Conservation (phyloP, 2,888 invertebrate species). For the Chelonus formosanus region DNA sequence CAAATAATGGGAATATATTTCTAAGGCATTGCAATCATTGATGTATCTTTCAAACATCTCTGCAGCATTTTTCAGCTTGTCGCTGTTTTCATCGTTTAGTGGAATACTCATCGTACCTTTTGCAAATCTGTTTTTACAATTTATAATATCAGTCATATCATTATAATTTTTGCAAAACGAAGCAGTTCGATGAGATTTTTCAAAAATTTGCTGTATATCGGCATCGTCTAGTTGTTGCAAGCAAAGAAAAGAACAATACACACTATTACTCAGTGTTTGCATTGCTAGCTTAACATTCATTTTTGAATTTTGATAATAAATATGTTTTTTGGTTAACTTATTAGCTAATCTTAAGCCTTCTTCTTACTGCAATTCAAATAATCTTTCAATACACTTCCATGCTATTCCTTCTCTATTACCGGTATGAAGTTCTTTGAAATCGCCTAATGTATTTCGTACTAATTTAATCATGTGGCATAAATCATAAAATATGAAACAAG, state of each 20-base stretch:
- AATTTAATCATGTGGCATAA: no score
- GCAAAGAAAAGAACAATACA: slow-evolving; percentile 21
- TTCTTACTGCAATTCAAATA: slow-evolving; percentile 14
- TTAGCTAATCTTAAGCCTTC: not conserved
- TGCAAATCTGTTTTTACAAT: slow-evolving; percentile 33
- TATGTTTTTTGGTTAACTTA: slow-evolving; percentile 1
- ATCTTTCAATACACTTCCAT: slow-evolving; percentile 23
- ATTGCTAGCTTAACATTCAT: slow-evolving; percentile 38
- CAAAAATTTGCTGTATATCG: slow-evolving; percentile 20
- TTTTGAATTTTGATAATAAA: slow-evolving; percentile 28
- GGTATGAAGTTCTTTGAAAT: slow-evolving; percentile 4
- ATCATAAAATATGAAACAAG: no score
- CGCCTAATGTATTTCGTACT: no score
- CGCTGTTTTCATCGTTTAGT: slow-evolving; percentile 19
- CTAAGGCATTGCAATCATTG: slow-evolving; percentile 24
- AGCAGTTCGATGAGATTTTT: slow-evolving; percentile 21
- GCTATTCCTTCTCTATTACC: slow-evolving; percentile 21
- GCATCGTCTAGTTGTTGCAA: slow-evolving; percentile 15
- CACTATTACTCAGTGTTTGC: slow-evolving; percentile 36
- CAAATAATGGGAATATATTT: slow-evolving; percentile 34
- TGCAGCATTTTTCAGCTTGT: slow-evolving; percentile 23
- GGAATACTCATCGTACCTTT: slow-evolving; percentile 26
- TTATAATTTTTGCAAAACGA: slow-evolving; percentile 34
- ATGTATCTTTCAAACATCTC: slow-evolving; percentile 30
- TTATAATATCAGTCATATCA: slow-evolving; percentile 35